Base-by-base conservation (phyloP, 2,113 vertebrate species). In the Hippopotamus amphibius region DNA sequence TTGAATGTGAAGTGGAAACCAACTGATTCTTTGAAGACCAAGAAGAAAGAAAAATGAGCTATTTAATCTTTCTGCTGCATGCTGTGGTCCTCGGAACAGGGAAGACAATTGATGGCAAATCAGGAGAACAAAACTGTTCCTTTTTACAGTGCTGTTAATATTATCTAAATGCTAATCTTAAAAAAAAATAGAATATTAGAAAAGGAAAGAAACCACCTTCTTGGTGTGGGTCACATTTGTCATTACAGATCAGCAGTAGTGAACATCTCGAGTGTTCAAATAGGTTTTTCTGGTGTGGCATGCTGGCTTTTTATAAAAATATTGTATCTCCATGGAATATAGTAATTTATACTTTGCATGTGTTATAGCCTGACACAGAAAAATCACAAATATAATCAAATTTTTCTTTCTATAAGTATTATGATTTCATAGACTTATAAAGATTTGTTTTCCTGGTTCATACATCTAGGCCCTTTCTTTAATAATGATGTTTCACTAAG, bases 1-100 rank as follows among this genome's bases (percentile, higher is more conserved):
- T 30, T 14, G 13, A 96, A 95, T 43, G 63, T 1, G 0, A 81
- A 76, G 93, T 96, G 72, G 95, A 88, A 98, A n/a, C 46, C 37
- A 92, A 94, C 43, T 93, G 77, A 96, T 96, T 50, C 86, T 95
- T 91, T 96, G 91, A 95, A 97, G 71, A 87, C 14, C 3, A 30
- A 65, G 65, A 80, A 81, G 74, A 92, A 92, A 93, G 72, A 89
- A 89, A 86, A 77, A 37, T n/a, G 46, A 79, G 33, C 33, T 53
- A 74, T 96, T 92, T 89, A 84, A 84, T 65, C 53, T 37, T 79
- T 92, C 57, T 59, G 43, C 16, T 94, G 15, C 28, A 59, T 77
- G 30, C 26, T 76, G 7, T 71, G 76, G 43, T 80, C 86, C 30
- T 94, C 21, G 53, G 19, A 66, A 59, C 63, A 77, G 53, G 37